Evolutionary conservation across 2,888 invertebrate species (phyloP).

Genomic region (Petrophora chlorosata): DNA sequence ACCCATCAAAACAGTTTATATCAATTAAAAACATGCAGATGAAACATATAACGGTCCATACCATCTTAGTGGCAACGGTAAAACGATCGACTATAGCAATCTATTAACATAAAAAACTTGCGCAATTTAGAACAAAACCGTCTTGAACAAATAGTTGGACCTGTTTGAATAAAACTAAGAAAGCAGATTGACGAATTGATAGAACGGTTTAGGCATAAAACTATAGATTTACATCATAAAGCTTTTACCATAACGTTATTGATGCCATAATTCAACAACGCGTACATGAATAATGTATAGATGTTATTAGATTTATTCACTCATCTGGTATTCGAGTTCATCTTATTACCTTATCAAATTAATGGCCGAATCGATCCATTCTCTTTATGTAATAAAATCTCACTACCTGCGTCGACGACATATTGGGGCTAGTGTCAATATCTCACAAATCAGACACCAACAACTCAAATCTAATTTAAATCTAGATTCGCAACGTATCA

Average conservation of each 20-base stretch:
- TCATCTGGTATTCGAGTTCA: conserved; percentile 14
- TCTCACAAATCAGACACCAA: too few relatives aligned
- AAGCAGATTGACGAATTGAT: conserved; percentile 30
- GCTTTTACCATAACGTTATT: conserved; percentile 37
- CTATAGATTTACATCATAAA: conserved; percentile 37
- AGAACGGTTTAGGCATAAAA: conserved; percentile 30
- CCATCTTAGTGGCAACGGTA: conserved; percentile 44
- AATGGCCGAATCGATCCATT: background rate
- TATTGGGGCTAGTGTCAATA: too few relatives aligned
- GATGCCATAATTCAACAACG: conserved; percentile 27
- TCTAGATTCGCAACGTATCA: too few relatives aligned
- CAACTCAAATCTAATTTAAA: too few relatives aligned
- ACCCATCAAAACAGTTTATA: conserved; percentile 40
- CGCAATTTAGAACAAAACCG: conserved; percentile 15
- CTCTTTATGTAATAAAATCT: background rate
- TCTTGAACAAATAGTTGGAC: background rate
- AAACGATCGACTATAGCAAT: conserved; percentile 37
- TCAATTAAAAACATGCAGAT: conserved; percentile 50
- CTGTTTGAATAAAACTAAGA: conserved; percentile 26
- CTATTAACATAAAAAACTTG: conserved; percentile 36
- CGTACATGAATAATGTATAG: conserved; percentile 31
- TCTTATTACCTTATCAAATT: conserved; percentile 16
- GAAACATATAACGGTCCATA: conserved; percentile 34
- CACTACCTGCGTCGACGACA: too few relatives aligned
- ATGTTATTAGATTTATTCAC: conserved; percentile 10